These are phyloP conservation scores for Platyscapa corneri DNA, from an alignment of 1,140 invertebrate genomes.

Conservation along the genomic window DNA sequence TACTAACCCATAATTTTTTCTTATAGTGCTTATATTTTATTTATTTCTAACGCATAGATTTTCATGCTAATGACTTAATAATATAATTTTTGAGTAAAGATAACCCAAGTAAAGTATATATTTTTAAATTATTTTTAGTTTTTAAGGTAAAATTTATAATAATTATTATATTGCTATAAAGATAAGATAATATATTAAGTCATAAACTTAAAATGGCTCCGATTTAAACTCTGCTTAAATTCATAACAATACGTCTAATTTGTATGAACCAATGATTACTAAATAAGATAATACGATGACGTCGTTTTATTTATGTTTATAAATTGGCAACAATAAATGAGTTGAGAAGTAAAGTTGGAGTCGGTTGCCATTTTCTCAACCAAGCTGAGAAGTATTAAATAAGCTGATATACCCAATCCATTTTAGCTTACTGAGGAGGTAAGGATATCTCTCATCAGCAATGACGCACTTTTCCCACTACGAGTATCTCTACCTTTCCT, in stretches of 20 bases:
- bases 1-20: not conserved
- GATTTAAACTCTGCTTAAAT: constrained; percentile 9
- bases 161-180: not conserved
- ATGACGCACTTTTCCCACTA: constrained; percentile 67
- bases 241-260: not conserved
- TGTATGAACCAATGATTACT: not conserved
- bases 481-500: constrained; percentile 69
- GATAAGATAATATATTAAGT: constrained; percentile 2
- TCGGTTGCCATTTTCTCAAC: constrained; percentile 48
- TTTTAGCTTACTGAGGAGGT: constrained; percentile 76
- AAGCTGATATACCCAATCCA: constrained; percentile 68
- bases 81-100: not conserved
- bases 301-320: not conserved
- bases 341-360: not conserved
- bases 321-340: not conserved
- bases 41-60: not conserved
- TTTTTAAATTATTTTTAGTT: not conserved
- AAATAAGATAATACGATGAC: not conserved
- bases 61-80: not conserved
- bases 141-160: not conserved
- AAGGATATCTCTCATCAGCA: constrained; percentile 73
- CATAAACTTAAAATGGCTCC: constrained; percentile 12
- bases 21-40: not conserved
- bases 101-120: not conserved
- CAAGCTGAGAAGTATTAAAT: constrained; percentile 73